These are phyloP conservation scores for Thermophis baileyi DNA, from an alignment of 2,113 vertebrate genomes.

Conservation along the genomic window DNA sequence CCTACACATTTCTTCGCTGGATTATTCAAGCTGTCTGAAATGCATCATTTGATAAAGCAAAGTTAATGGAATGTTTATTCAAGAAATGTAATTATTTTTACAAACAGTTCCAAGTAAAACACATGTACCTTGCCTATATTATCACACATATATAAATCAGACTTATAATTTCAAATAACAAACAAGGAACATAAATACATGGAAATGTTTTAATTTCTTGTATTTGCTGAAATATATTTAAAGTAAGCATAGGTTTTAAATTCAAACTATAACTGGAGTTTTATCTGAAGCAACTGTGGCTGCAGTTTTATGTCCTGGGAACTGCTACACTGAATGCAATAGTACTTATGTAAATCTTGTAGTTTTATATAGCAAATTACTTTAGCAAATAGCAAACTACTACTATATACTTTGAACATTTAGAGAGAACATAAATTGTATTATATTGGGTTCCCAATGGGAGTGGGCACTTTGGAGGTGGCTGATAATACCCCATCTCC, in stretches of 20 bases:
- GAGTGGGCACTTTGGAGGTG: not conserved
- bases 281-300: not conserved
- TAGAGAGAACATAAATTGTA: not conserved
- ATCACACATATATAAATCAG: not conserved
- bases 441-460: not conserved
- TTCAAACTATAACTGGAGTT: not conserved
- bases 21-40: conserved; percentile 77
- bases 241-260: not conserved
- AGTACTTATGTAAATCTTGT: not conserved
- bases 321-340: not conserved
- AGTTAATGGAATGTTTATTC: not conserved
- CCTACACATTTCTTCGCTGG: conserved; percentile 74
- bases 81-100: not conserved
- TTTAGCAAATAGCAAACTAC: not conserved
- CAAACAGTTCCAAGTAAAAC: not conserved
- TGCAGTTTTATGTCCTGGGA: not conserved
- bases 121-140: not conserved
- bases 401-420: not conserved
- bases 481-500: not conserved
- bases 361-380: not conserved
- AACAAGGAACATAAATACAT: not conserved
- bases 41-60: conserved; percentile 28
- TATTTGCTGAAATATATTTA: not conserved
- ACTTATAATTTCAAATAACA: not conserved
- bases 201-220: not conserved